phyloP scores from a whole-genome alignment of 1,140 invertebrate genomes.

The Cardiocondyla obscurior region DNA sequence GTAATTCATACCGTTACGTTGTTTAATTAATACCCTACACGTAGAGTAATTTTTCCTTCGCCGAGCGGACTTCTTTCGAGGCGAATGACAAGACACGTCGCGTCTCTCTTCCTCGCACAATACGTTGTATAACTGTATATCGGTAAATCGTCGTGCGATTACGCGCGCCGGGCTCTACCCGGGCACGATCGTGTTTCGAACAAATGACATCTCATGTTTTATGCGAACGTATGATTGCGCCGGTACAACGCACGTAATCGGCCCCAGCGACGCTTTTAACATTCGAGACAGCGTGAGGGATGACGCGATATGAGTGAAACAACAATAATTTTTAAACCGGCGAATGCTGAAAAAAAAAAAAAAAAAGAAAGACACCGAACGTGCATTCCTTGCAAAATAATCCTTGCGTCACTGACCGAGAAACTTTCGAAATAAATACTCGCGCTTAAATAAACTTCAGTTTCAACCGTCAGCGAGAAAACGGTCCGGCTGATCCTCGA shows the following conservation, averaged over 20 bases:
- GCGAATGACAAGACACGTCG: background rate
- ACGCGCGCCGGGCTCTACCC: background rate
- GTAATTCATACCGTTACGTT: slow-evolving; percentile 36
- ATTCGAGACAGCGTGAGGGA: slow-evolving; percentile 19
- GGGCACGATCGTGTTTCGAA: slow-evolving; percentile 41
- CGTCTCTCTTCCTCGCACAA: slow-evolving; percentile 6
- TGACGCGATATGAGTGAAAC: background rate
- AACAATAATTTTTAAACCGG: slow-evolving; percentile 4
- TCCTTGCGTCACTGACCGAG: background rate
- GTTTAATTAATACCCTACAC: slow-evolving; percentile 46
- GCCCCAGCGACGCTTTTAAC: background rate
- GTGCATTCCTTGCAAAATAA: background rate
- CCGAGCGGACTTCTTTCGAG: slow-evolving; percentile 26
- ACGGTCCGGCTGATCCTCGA: background rate
- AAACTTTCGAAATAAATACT: background rate
- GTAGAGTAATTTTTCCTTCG: slow-evolving; percentile 19
- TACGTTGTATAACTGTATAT: slow-evolving; percentile 44
- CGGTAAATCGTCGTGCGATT: slow-evolving; percentile 26
- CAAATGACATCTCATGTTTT: slow-evolving; percentile 56
- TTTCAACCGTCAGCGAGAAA: background rate
- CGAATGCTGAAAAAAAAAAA: background rate
- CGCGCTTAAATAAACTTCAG: background rate
- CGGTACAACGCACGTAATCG: slow-evolving; percentile 17
- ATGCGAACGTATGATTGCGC: slow-evolving; percentile 42
- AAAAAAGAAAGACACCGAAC: background rate